Evolutionary conservation across 2,113 vertebrate species (phyloP).

Genomic region (Oryzias celebensis): DNA sequence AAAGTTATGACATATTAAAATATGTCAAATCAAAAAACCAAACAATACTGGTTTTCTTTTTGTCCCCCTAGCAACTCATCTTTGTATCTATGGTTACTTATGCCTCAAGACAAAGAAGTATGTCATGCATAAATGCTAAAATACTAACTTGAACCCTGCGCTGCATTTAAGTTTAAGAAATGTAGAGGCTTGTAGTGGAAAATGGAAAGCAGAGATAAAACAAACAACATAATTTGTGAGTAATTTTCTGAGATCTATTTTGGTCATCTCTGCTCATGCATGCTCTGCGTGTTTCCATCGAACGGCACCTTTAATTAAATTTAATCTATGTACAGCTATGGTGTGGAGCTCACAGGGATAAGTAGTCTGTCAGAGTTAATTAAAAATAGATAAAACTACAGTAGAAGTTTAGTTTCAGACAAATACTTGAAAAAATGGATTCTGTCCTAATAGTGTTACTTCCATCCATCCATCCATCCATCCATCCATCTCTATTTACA

Average conservation of each 20-base stretch:
- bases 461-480: too few species aligned
- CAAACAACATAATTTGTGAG: conserved; percentile 16
- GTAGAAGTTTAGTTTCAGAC: conserved; percentile 5
- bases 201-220: conserved; percentile 1
- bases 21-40: conserved; percentile 20
- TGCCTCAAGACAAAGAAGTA: conserved; percentile 59
- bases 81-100: conserved; percentile 75
- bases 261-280: not conserved
- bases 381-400: conserved; percentile 19
- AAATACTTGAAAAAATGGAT: not conserved
- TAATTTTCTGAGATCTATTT: conserved; percentile 1
- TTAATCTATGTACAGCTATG: conserved; percentile 6
- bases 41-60: conserved; percentile 36
- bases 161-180: conserved; percentile 8
- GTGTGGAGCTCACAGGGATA: conserved; percentile 8
- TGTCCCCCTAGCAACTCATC: conserved; percentile 55
- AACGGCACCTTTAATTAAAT: conserved; percentile 22
- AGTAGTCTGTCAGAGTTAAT: conserved; percentile 19
- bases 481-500: too few species aligned
- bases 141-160: conserved; percentile 1
- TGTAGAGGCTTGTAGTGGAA: not conserved
- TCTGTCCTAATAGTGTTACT: not conserved
- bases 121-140: conserved; percentile 5
- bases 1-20: conserved; percentile 35
- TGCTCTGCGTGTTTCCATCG: conserved; percentile 16